Base-by-base conservation (phyloP, 2,797 vertebrate species). In the Pitangus sulphuratus region DNA sequence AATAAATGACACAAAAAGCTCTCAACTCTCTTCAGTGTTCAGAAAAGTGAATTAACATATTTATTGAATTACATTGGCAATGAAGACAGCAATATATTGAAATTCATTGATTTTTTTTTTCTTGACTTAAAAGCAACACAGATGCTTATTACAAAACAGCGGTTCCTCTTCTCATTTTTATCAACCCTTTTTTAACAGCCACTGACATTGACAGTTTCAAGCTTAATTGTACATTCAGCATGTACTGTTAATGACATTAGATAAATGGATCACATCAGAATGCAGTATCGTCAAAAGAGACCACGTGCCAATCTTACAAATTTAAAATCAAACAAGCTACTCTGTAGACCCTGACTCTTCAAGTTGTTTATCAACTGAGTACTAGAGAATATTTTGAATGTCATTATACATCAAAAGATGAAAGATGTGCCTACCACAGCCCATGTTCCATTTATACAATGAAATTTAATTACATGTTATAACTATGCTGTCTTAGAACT, bases 331-430 rank as follows among this genome's bases (percentile, higher is more conserved):
- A 97, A 97, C 95, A 97, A 97, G 95, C 87, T 95, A 94, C 94
- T 97, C 92, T 89, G 90, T 95, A 94, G 95, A 92, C 95, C 94
- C 93, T 91, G 93, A 97, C 87, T 97, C 96, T 97, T 97, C 93
- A 96, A 96, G 91, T 81, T 97, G 97, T 97, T 97, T 98, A 97
- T 97, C 97, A 96, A 96, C 93, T 94, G 93, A 96, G 92, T 96
- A 96, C 96, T 96, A 97, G 89, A 97, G 97, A 97, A 97, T 97
- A 97, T 97, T 97, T 74, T 96, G 97, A 98, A 97, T 97, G 97
- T 97, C 97, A 97, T 98, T 97, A 97, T 97, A 97, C 96, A 97
- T 98, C 97, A 98, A 97, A 97, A 96, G 97, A 98, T 91, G 91
- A 97, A 97, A 96, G 97, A 96, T 93, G 92, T 93, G 91, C 88